Percentiles rank a stretch among this genome's conserved stretches.
Conservation (phyloP, 2,888 invertebrate species). For the Caenorhabditis plicata region DNA sequence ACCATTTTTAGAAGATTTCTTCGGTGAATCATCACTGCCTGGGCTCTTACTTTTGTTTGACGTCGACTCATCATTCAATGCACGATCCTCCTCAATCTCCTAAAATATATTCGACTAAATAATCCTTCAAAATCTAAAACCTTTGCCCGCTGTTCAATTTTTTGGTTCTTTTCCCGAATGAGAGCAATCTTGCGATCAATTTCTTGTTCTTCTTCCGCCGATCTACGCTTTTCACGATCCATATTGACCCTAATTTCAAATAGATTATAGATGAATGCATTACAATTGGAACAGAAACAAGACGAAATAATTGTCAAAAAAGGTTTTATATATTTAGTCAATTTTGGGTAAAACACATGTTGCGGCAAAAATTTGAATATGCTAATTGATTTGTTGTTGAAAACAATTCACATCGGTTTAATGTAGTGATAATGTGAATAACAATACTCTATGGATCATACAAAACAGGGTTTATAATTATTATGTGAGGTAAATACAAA, state of each 20-base stretch:
- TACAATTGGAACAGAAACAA: not conserved
- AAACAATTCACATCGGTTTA: no score
- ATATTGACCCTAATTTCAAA: conserved; percentile 19
- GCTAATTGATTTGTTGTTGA: not conserved
- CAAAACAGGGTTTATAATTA: no score
- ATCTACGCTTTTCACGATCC: conserved; percentile 37
- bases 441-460: no score
- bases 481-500: no score
- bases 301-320: not conserved
- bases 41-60: no score
- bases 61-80: conserved; percentile 19
- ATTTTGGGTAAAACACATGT: no score
- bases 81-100: conserved; percentile 49
- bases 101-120: conserved; percentile 5
- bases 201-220: conserved; percentile 45
- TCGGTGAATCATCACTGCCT: conserved; percentile 11
- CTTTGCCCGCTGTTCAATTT: conserved; percentile 46
- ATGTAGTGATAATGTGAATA: no score
- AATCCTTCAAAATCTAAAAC: conserved; percentile 8
- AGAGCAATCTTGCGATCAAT: conserved; percentile 52
- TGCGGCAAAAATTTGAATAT: no score
- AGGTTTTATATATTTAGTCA: conserved; percentile 25
- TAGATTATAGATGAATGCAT: conserved; percentile 1
- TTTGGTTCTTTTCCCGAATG: conserved; percentile 52
- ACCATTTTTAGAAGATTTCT: conserved; percentile 12